Percentiles rank a stretch among this genome's conserved stretches.
These are phyloP conservation scores for Augochlorella aurata DNA, from an alignment of 2,888 invertebrate genomes.

Conservation along the genomic window DNA sequence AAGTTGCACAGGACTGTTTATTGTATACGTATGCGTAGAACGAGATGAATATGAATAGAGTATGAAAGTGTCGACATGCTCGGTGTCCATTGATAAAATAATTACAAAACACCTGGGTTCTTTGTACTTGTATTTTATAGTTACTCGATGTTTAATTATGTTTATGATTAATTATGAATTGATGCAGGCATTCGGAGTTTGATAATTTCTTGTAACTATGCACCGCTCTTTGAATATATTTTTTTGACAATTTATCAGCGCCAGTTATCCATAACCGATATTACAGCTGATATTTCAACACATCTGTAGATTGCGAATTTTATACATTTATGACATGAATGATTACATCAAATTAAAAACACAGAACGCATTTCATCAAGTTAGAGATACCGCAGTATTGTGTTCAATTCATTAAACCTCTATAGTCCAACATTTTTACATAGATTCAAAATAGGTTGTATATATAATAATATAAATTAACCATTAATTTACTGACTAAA, in stretches of 20 bases:
- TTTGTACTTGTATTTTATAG: not conserved
- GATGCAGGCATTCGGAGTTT: not conserved
- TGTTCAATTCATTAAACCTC: too few species aligned
- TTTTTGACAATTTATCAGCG: not conserved
- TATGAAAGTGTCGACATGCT: not conserved
- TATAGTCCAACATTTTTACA: too few species aligned
- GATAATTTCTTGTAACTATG: not conserved
- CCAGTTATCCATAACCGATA: not conserved
- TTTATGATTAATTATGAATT: not conserved
- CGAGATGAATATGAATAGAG: not conserved
- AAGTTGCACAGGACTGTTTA: not conserved
- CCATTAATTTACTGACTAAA: too few species aligned
- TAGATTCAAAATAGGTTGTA: too few species aligned
- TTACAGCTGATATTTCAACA: not conserved
- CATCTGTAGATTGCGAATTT: too few species aligned
- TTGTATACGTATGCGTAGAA: not conserved
- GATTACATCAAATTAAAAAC: too few species aligned
- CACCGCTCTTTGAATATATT: not conserved
- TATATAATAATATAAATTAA: too few species aligned
- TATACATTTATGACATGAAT: too few species aligned
- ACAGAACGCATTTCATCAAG: too few species aligned
- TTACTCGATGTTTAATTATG: not conserved
- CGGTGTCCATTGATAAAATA: not conserved
- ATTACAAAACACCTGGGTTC: not conserved
- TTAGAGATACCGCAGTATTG: too few species aligned